Percentiles rank a stretch among this genome's conserved stretches.
Conservation (phyloP, 2,113 vertebrate genomes). For the Cavia porcellus region DNA sequence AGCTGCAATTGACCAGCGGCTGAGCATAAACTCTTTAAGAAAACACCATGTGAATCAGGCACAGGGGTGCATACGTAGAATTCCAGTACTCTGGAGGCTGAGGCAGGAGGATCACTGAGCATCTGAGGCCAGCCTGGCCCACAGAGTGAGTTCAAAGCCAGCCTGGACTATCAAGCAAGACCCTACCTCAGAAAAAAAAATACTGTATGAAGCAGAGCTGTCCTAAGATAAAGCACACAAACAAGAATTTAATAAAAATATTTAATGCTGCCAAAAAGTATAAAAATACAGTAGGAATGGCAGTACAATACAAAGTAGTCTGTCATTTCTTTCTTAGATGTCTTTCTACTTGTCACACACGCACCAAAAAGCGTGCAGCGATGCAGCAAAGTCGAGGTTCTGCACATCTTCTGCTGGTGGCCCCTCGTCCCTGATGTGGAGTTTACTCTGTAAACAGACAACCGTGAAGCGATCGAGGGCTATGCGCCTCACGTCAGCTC, state of each 20-base stretch:
- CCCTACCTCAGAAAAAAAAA: background rate
- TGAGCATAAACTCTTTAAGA: conserved; percentile 6
- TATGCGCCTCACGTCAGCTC: conserved; percentile 89
- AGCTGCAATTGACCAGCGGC: background rate
- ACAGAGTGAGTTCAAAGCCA: background rate
- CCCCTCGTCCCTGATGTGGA: conserved; percentile 89
- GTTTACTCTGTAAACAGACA: conserved; percentile 93
- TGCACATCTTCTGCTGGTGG: conserved; percentile 90
- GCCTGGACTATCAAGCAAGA: background rate
- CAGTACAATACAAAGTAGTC: conserved; percentile 91
- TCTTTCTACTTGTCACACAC: conserved; percentile 89
- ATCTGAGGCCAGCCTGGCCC: background rate
- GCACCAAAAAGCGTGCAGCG: conserved; percentile 87
- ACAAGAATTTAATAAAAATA: conserved; percentile 91
- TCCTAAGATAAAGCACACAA: conserved; percentile 85
- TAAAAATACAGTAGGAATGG: conserved; percentile 93
- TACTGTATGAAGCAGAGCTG: conserved; percentile 31
- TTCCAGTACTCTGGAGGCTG: background rate
- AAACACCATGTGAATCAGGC: background rate
- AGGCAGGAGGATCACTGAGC: background rate
- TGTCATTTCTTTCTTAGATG: conserved; percentile 90
- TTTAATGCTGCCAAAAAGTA: conserved; percentile 93
- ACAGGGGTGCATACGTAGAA: rapidly evolving
- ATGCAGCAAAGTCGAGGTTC: conserved; percentile 86
- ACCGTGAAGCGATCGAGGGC: conserved; percentile 87